Conservation (phyloP, 2,888 invertebrate species). For the Sminthurinus aureus region DNA sequence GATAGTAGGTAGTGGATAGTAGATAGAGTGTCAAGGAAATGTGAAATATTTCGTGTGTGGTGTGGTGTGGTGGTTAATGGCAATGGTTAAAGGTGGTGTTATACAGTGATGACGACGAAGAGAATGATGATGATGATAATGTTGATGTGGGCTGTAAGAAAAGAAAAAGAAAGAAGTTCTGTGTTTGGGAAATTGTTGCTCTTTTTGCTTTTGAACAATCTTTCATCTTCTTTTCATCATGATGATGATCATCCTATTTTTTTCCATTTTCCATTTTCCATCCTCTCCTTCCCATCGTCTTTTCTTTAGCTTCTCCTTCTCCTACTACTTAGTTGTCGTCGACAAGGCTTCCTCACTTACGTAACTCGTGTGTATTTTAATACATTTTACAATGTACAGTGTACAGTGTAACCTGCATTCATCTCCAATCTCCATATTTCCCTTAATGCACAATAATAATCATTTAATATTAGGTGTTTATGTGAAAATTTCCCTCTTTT, state of each 20-base stretch:
- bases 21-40: constrained; percentile 1
- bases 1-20: background rate
- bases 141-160: background rate
- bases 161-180: background rate
- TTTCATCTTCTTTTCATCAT: background rate
- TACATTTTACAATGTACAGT: background rate
- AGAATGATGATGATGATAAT: background rate
- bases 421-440: background rate
- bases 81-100: background rate
- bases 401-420: background rate
- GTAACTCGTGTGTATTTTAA: background rate
- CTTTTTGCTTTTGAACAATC: constrained; percentile 20
- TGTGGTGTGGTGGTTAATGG: background rate
- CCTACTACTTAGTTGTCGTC: too few relatives aligned
- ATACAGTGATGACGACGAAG: too few relatives aligned
- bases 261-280: too few relatives aligned
- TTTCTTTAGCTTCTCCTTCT: too few relatives aligned
- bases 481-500: background rate
- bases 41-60: constrained; percentile 5
- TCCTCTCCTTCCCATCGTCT: background rate
- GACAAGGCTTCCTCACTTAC: constrained; percentile 4
- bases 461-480: constrained; percentile 18
- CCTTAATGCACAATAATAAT: constrained; percentile 22
- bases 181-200: constrained; percentile 15
- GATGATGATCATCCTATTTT: background rate